Percentiles rank a stretch among this genome's conserved stretches.
These are phyloP conservation scores for Drosophila sulfurigaster DNA, from an alignment of 1,140 invertebrate genomes.

Conservation along the genomic window DNA sequence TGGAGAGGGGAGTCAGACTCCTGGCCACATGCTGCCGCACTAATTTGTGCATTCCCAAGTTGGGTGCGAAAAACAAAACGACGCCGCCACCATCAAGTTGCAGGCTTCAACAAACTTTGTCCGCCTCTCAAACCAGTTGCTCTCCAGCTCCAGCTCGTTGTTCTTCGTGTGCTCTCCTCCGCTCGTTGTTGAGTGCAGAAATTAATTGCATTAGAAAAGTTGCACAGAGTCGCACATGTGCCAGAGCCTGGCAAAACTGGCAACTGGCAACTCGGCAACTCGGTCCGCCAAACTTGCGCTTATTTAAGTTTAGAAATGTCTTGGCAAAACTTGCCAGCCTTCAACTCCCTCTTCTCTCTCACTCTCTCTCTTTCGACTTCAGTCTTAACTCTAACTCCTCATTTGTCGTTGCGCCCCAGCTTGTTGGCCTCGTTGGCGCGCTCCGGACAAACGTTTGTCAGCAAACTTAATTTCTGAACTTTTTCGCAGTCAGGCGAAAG, in stretches of 20 bases:
- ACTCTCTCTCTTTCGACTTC: neutral
- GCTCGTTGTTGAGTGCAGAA: constrained; percentile 74
- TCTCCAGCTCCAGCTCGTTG: neutral
- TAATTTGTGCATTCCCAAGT: constrained; percentile 80
- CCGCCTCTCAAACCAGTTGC: constrained; percentile 21
- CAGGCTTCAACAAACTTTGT: constrained; percentile 59
- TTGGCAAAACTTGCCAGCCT: constrained; percentile 58
- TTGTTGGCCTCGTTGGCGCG: constrained; percentile 7
- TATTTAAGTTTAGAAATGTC: constrained; percentile 83
- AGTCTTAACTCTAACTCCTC: neutral
- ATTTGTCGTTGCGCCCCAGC: constrained; percentile 8
- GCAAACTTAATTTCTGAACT: constrained; percentile 83
- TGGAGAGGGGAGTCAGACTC: constrained; percentile 5
- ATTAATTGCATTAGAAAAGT: constrained; percentile 84
- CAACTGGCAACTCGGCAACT: constrained; percentile 30
- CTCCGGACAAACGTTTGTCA: constrained; percentile 76
- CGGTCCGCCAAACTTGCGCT: constrained; percentile 69
- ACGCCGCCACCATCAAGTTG: constrained; percentile 60
- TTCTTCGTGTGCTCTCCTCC: constrained; percentile 1
- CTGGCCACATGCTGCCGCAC: constrained; percentile 75
- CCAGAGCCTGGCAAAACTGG: constrained; percentile 34
- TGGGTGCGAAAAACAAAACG: constrained; percentile 77
- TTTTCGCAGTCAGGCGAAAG: constrained; percentile 59
- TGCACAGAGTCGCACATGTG: constrained; percentile 74
- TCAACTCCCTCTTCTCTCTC: neutral